phyloP scores from a whole-genome alignment of 2,888 invertebrate species.

The Abscondita cerata region DNA sequence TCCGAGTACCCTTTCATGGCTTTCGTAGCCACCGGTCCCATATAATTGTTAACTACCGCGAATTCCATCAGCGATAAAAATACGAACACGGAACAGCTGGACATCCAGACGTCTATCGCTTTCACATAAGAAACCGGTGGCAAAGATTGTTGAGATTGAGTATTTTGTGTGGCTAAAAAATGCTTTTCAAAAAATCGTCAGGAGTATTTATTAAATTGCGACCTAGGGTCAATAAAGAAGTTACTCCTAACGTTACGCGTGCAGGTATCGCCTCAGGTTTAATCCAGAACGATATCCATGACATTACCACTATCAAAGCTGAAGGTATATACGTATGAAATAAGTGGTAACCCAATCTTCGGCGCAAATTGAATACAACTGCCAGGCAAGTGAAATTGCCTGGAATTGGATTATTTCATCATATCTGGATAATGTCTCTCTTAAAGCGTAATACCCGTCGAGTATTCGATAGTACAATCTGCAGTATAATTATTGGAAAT shows the following conservation, averaged over 20 bases:
- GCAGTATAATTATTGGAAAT: conserved; percentile 86
- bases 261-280: conserved; percentile 93
- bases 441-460: conserved; percentile 67
- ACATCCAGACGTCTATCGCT: conserved; percentile 94
- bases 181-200: not conserved
- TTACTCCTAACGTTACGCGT: conserved; percentile 86
- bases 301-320: conserved; percentile 91
- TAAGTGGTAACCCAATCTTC: conserved; percentile 86
- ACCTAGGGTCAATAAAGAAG: conserved; percentile 85
- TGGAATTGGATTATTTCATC: conserved; percentile 54
- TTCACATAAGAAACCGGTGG: conserved; percentile 93
- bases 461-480: conserved; percentile 88
- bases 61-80: conserved; percentile 90
- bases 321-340: conserved; percentile 94
- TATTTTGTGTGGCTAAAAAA: conserved; percentile 84
- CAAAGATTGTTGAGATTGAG: conserved; percentile 87
- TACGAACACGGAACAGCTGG: conserved; percentile 90
- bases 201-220: conserved; percentile 20
- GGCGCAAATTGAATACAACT: conserved; percentile 83
- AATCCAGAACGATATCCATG: conserved; percentile 97
- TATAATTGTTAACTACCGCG: conserved; percentile 87
- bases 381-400: conserved; percentile 93
- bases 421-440: not conserved
- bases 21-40: conserved; percentile 85
- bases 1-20: conserved; percentile 91